phyloP scores from a whole-genome alignment of 2,797 vertebrate species.

The Antennarius maculatus region DNA sequence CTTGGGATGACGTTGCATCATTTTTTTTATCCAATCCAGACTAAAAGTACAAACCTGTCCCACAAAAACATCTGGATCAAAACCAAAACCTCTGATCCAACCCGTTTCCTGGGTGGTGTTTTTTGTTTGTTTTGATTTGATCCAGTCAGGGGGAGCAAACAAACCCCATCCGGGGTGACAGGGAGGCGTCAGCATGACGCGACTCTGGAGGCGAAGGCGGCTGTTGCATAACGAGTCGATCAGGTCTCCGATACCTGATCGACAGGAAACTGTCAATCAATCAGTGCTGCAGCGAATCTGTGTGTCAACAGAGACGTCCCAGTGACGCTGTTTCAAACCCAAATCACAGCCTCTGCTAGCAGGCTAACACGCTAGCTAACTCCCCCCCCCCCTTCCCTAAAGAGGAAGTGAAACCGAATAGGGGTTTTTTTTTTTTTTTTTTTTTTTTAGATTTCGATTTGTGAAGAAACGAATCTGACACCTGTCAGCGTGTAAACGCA shows the following conservation, averaged over 20 bases:
- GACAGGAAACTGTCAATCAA: constrained; percentile 17
- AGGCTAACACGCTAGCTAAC: constrained; percentile 42
- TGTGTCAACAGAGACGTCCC: background rate
- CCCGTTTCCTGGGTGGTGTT: too few species aligned
- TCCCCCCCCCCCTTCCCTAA: background rate
- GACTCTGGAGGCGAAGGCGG: background rate
- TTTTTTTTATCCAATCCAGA: too few species aligned
- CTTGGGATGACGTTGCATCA: too few species aligned
- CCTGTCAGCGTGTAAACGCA: background rate
- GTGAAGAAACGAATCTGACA: too few species aligned
- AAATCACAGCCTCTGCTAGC: constrained; percentile 9
- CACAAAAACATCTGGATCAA: too few species aligned
- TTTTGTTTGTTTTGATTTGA: too few species aligned
- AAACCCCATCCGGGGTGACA: background rate
- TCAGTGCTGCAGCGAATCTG: background rate
- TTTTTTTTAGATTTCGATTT: rapidly evolving
- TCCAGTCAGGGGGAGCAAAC: background rate
- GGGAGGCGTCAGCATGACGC: background rate
- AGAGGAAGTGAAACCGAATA: too few species aligned
- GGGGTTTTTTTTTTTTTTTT: too few species aligned
- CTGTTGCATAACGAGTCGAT: constrained; percentile 46
- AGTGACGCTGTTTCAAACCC: background rate
- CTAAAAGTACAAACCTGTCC: too few species aligned
- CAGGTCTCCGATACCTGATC: constrained; percentile 15
- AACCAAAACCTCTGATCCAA: too few species aligned